Evolutionary conservation across 2,888 invertebrate species (phyloP), one percentile per base, ranked within the genome.

Genomic region (Drosophila pegasa): DNA sequence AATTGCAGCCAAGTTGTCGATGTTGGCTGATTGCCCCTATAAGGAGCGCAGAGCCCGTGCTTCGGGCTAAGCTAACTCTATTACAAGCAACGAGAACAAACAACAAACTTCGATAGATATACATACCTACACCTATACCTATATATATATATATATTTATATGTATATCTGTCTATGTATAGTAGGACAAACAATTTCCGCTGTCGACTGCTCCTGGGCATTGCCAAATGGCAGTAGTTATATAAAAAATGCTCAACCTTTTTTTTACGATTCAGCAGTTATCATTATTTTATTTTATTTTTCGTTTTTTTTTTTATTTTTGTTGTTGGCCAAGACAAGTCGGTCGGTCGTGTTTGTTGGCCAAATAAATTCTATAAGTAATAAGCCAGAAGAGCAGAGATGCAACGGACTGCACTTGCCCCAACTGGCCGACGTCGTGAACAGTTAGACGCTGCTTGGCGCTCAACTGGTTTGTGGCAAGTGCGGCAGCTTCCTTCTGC

Each of bases 1-100:
- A 87, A 85, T 75, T 87, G 81, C 77, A 76, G 69, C 52, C 70
- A 70, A 78, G 70, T 71, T 80, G 78, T 77, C 85, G 87, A 84
- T 87, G 87, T 75, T 85, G 86, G 64, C 81, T 86, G 88, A 90
- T 89, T 88, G 88, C 88, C 88, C 86, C 80, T 88, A 89, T 87
- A 90, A 88, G 89, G 84, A 85, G 80, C 70, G 47, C 59, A 80
- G 51, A 80, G 45, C 68, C 78, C 63, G 69, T 71, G 71, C 66
- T 59, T 68, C 59, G 22, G 59, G 40, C 75, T 63, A 75, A 68
- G 64, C 84, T 87, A 88, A 81, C 87, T 88, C 88, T 88, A 85
- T 88, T 88, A 83, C 78, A 68, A 81, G 55, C 71, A 63, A 54
- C 43, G 62, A 74, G 68, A 71, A 72, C 69, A 82, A 80, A 81